A percentile compares a stretch with the other conserved stretches of the same genome.
Conservation (phyloP, 2,797 vertebrate genomes). For the Halcyon leucocephala region DNA sequence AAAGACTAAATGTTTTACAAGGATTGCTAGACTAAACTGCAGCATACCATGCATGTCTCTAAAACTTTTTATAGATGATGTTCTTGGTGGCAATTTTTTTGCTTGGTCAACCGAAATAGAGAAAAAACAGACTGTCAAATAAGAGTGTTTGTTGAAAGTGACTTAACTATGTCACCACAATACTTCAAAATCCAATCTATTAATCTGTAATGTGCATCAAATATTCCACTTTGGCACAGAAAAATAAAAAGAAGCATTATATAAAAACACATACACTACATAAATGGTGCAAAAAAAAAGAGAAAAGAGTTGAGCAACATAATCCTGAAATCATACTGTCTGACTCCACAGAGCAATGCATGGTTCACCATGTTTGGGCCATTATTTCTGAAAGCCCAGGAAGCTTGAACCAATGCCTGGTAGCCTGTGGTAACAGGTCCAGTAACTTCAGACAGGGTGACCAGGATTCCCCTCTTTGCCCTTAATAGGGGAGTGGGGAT, state of each 20-base stretch:
- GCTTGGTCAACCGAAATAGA: neutral
- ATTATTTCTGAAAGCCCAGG: neutral
- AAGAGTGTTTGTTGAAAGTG: neutral
- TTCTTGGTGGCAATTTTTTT: neutral
- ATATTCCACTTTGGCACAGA: neutral
- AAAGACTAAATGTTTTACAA: neutral
- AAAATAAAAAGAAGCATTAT: neutral
- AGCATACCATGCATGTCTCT: neutral
- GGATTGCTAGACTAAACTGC: neutral
- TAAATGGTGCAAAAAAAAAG: neutral
- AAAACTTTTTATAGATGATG: neutral
- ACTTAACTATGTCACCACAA: neutral
- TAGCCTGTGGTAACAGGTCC: neutral
- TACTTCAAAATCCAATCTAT: neutral
- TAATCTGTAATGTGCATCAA: neutral
- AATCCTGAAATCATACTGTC: neutral
- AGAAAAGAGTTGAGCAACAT: neutral
- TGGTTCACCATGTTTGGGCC: rapidly evolving
- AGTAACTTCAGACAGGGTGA: neutral
- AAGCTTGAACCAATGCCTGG: neutral
- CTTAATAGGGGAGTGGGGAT: neutral
- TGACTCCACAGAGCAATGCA: neutral
- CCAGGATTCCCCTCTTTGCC: neutral
- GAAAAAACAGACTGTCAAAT: neutral
- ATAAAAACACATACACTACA: neutral